Evolutionary conservation across 2,113 vertebrate genomes (phyloP), one percentile per base, ranked within the genome.

Genomic region (Vidua macroura): DNA sequence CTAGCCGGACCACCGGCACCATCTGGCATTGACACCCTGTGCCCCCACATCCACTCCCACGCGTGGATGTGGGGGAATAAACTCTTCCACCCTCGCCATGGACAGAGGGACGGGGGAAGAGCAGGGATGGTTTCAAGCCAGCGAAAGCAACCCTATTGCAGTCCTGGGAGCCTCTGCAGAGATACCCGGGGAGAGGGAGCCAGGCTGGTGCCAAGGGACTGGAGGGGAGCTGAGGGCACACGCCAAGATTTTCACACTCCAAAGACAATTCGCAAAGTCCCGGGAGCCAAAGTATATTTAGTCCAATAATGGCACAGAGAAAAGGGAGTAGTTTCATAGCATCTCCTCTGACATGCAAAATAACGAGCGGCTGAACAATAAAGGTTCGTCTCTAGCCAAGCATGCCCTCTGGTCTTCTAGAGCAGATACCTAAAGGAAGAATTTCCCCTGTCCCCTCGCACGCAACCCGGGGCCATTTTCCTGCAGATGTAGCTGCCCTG

Each of bases 281-380:
- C 75, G 13, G 77, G 89, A 91, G 58, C 66, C 69, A 49, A 92
- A 93, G 53, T 88, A 69, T 91, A 82, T 96, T 95, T 95, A 83
- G 69, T 59, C 39, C 37, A 79, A 92, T 70, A 86, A 76, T 44
- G 90, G 85, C 69, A 88, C 35, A 33, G 73, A 86, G 72, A 83
- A 92, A 90, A 90, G 67, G 89, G 88, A 89, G 58, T 60, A 75
- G 67, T 80, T 89, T 91, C 83, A 21, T 53, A 78, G 74, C 60
- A 78, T 56, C 59, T 74, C 39, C n/a, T 86, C 68, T 35, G 80
- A 81, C 83, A 79, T 3, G 75, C 27, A 14, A 81, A 93, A 86
- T 81, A 76, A 83, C 2, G 60, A 88, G 68, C 6, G 19, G 43
- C 52, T 33, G 39, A 93, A 85, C 53, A 90, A 93, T 60, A 81